phyloP scores from a whole-genome alignment of 2,113 vertebrate species.

The Chaetodon trifascialis region DNA sequence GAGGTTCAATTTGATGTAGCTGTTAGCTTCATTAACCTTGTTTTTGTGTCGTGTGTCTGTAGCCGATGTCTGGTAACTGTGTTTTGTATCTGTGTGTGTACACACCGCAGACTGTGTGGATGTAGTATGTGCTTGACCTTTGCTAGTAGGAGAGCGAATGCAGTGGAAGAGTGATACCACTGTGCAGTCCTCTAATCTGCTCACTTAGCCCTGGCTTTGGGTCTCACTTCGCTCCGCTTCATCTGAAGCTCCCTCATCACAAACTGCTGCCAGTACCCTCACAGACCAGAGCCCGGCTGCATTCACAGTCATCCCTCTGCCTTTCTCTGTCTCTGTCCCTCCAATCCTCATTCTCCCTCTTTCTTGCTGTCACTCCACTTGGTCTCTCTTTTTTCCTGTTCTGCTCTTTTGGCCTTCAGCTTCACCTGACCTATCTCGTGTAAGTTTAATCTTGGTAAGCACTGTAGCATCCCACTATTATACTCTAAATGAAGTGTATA shows the following conservation, averaged over 20 bases:
- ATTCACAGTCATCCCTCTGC: not conserved
- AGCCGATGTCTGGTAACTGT: not conserved
- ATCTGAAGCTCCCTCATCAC: slow-evolving; percentile 63
- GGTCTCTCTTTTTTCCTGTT: not conserved
- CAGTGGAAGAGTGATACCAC: slow-evolving; percentile 51
- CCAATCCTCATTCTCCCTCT: not conserved
- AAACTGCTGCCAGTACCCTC: slow-evolving; percentile 32
- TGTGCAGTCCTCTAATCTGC: slow-evolving; percentile 68
- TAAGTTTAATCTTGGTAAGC: slow-evolving; percentile 22
- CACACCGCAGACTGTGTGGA: slow-evolving; percentile 3
- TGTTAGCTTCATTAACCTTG: slow-evolving; percentile 36
- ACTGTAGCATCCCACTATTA: slow-evolving; percentile 15
- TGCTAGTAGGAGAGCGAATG: slow-evolving; percentile 48
- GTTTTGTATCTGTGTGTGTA: slow-evolving; percentile 4
- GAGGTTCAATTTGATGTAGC: slow-evolving; percentile 21
- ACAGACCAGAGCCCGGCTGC: not conserved
- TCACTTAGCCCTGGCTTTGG: slow-evolving; percentile 69
- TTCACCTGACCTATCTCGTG: slow-evolving; percentile 13
- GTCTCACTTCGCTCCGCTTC: slow-evolving; percentile 60
- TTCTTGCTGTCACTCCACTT: not conserved
- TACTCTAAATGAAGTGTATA: slow-evolving; percentile 23
- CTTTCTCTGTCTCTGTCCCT: not conserved
- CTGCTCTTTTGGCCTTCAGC: not conserved
- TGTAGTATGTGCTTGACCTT: slow-evolving; percentile 60
- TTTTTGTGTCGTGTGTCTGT: slow-evolving; percentile 12